Evolutionary conservation across 2,113 vertebrate genomes (phyloP).

Genomic region (Grammomys dolichurus): DNA sequence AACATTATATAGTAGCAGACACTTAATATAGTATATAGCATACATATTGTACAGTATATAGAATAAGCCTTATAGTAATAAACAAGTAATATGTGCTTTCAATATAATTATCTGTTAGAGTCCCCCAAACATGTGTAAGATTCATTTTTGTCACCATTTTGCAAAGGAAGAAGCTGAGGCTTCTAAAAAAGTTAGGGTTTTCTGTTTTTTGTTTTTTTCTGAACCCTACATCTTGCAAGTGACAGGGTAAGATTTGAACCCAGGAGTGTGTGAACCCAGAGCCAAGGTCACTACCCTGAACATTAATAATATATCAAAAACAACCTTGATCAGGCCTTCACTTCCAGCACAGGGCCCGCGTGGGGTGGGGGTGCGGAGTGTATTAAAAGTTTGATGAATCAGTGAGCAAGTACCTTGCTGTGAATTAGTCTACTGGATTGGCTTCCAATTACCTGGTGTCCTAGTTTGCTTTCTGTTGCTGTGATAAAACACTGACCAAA

Average conservation of each 20-base stretch:
- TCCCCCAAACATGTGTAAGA: neutral
- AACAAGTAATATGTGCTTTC: neutral
- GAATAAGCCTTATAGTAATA: neutral
- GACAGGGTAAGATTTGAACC: conserved; percentile 46
- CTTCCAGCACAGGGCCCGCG: neutral
- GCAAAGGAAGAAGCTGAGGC: conserved; percentile 17
- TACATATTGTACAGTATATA: neutral
- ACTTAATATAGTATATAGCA: neutral
- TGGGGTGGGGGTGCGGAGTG: neutral
- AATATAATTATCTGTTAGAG: neutral
- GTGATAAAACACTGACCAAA: neutral
- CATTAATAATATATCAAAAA: neutral
- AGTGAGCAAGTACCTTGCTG: conserved; percentile 32
- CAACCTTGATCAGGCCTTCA: neutral
- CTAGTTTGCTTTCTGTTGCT: too few relatives aligned
- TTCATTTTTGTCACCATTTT: neutral
- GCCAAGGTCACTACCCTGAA: neutral
- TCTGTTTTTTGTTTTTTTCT: neutral
- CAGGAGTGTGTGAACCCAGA: neutral
- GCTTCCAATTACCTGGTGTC: conserved; percentile 52
- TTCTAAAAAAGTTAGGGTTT: neutral
- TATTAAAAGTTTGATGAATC: conserved; percentile 64
- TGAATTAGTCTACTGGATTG: conserved; percentile 67
- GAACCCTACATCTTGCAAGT: neutral
- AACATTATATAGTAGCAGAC: neutral